Base-by-base conservation (phyloP, 2,888 invertebrate species). In the Ligdia adustata region DNA sequence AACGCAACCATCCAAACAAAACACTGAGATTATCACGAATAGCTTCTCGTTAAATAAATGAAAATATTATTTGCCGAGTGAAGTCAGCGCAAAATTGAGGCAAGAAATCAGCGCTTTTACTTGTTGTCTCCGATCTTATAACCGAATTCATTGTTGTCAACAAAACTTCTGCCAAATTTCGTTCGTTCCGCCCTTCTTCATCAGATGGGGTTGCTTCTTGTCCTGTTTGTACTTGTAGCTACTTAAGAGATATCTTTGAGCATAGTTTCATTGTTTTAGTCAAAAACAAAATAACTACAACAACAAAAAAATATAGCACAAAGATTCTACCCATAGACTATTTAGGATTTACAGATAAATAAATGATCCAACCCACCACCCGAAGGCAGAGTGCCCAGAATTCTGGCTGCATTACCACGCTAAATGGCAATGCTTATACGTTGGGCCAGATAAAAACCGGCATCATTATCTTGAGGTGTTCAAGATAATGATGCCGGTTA, bases 121-220 rank as follows among this genome's bases (percentile, higher is more conserved):
- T 46, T 46, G 40, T 46, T 46, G 46, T 46, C 46, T 46, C 46
- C 46, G 34, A 40, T 40, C 34, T 29, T 34, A 34, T 46, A 40
- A 34, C 40, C 39, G 35, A 39, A 46, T 46, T 40, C 39, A 46
- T 46, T 46, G 32, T 31, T 34, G 46, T 34, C 34, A 29, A 29
- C 16, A 11, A 34, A 46, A 46, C 22, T 34, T 34, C 12, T 22
- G 33, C 28, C 20, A 20, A 35, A 39, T 39, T 39, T 39, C 9
- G 28, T 45, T 38, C 18, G n/a, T 26, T 24, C 13, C 28, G 14
- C 38, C 22, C 39, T 33, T 9, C 33, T 39, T 46, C 34, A 22
- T 46, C 45, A 39, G 39, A 34, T 20, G 28, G 9, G 39, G 27
- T 34, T 39, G 45, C 39, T 34, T n/a, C 39, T 45, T 20, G 22